Percentiles rank a stretch among this genome's conserved stretches.
phyloP scores from a whole-genome alignment of 2,888 invertebrate species.

The Cynaeus angustus region DNA sequence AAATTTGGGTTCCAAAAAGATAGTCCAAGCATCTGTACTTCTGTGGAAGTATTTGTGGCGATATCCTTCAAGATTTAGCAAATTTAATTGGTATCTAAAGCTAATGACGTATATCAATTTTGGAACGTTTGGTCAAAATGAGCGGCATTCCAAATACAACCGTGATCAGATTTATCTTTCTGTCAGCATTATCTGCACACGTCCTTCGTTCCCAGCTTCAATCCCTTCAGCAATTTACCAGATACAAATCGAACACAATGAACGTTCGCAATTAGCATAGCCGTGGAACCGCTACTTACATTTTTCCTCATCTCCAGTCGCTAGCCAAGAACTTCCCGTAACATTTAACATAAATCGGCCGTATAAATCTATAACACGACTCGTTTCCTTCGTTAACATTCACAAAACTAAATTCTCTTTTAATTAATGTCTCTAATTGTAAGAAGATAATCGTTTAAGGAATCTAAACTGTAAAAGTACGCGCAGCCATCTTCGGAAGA shows the following conservation, averaged over 20 bases:
- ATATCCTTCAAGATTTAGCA: background rate
- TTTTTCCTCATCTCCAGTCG: constrained; percentile 32
- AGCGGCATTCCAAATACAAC: constrained; percentile 45
- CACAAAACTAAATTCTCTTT: constrained; percentile 57
- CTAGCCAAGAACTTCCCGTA: constrained; percentile 36
- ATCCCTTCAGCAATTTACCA: constrained; percentile 42
- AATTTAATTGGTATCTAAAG: constrained; percentile 33
- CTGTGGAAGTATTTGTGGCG: background rate
- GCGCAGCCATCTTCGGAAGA: constrained; percentile 41
- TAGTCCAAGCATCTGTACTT: no score
- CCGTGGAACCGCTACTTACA: constrained; percentile 39
- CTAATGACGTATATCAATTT: constrained; percentile 27
- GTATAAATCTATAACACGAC: constrained; percentile 55
- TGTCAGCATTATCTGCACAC: constrained; percentile 46
- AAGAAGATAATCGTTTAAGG: constrained; percentile 42
- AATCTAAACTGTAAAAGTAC: constrained; percentile 24
- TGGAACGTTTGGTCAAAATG: constrained; percentile 38
- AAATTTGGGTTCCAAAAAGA: no score
- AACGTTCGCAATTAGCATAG: constrained; percentile 48
- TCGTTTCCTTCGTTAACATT: constrained; percentile 47
- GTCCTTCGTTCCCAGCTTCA: constrained; percentile 39
- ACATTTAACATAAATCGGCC: constrained; percentile 51
- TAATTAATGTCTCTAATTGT: constrained; percentile 60
- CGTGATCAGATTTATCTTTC: constrained; percentile 47
- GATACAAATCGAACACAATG: constrained; percentile 47